Conservation (phyloP, 2,113 vertebrate genomes). For the Paraplagusia blochii region DNA sequence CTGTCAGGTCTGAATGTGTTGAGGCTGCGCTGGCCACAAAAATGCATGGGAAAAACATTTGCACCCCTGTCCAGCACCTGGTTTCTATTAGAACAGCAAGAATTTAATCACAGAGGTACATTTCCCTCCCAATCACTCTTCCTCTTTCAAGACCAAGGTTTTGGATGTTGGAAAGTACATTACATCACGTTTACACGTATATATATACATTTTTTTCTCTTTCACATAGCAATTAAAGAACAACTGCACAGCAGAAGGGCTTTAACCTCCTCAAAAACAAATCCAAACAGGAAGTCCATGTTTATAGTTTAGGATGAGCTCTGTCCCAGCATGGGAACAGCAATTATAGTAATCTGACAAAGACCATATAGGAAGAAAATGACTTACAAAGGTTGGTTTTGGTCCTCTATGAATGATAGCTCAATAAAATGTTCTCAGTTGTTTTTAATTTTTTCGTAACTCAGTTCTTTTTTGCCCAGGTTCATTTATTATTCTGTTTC, state of each 20-base stretch:
- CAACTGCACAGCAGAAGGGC: constrained; percentile 6
- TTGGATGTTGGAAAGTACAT: constrained; percentile 9
- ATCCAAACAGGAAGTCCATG: constrained; percentile 54
- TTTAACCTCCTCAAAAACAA: constrained; percentile 28
- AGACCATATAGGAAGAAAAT: neutral
- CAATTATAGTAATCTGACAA: constrained; percentile 21
- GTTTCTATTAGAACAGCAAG: constrained; percentile 77
- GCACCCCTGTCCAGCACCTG: constrained; percentile 75
- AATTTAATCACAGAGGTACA: constrained; percentile 72
- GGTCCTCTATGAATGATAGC: too few species aligned
- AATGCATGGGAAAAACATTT: constrained; percentile 80
- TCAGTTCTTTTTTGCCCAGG: too few species aligned
- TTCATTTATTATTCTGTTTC: too few species aligned
- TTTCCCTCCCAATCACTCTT: constrained; percentile 45
- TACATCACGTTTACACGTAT: constrained; percentile 14
- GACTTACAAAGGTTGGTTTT: too few species aligned
- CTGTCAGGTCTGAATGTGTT: constrained; percentile 66
- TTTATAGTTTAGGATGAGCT: constrained; percentile 51
- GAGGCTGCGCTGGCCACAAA: constrained; percentile 56
- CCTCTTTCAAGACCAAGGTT: constrained; percentile 17
- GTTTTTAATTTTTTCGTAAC: too few species aligned
- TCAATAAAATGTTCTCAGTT: too few species aligned
- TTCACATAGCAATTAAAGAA: neutral
- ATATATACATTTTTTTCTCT: too few species aligned
- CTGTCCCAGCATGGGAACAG: constrained; percentile 20